Evolutionary conservation across 2,888 invertebrate genomes (phyloP).

Genomic region (Limenitis camilla): DNA sequence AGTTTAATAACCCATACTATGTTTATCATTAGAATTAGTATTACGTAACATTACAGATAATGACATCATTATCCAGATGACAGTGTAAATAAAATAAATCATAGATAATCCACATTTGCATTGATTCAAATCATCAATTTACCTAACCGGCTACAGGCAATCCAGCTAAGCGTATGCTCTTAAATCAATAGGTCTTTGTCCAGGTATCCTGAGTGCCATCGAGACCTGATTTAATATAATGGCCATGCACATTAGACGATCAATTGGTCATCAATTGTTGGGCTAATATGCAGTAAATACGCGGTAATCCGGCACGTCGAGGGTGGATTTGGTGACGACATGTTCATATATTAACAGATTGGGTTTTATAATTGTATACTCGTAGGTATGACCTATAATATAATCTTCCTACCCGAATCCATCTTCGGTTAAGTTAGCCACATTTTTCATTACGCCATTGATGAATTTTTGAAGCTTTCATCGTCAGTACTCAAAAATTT

Average conservation of each 20-base stretch:
- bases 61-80: conserved; percentile 1
- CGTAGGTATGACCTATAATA: background rate
- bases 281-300: conserved; percentile 68
- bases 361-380: background rate
- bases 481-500: too few relatives aligned
- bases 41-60: background rate
- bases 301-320: conserved; percentile 44
- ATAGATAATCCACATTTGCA: conserved; percentile 16
- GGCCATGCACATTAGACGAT: conserved; percentile 42
- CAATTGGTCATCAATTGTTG: conserved; percentile 67
- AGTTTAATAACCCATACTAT: too few relatives aligned
- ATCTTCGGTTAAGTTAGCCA: too few relatives aligned
- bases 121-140: conserved; percentile 37
- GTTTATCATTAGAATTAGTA: too few relatives aligned
- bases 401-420: too few relatives aligned
- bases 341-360: background rate
- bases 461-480: too few relatives aligned
- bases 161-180: conserved; percentile 35
- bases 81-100: conserved; percentile 6
- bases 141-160: conserved; percentile 38
- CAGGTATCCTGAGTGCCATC: conserved; percentile 49
- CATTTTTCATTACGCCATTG: too few relatives aligned
- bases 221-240: conserved; percentile 67
- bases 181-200: conserved; percentile 68
- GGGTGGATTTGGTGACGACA: conserved; percentile 36